Evolutionary conservation across 1,140 invertebrate genomes (phyloP).

Genomic region (Epicauta chinensis): DNA sequence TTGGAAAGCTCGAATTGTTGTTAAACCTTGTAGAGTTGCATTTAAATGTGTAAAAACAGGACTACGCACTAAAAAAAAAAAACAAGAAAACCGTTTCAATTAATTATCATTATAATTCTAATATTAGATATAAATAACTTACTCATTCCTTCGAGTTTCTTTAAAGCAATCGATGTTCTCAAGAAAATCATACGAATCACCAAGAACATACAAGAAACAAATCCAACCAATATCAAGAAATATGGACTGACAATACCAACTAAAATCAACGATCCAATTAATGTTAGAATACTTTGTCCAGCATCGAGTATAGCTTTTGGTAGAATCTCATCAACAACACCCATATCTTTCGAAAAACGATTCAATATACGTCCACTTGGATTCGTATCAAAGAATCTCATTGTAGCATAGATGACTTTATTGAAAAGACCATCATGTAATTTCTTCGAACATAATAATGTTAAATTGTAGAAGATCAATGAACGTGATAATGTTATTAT

Average conservation of each 20-base stretch:
- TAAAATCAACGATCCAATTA: conserved; percentile 49
- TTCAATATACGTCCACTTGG: conserved; percentile 42
- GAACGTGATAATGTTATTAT: conserved; percentile 46
- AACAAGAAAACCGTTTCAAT: no score
- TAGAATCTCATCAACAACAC: background rate
- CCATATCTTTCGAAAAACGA: background rate
- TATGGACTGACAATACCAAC: conserved; percentile 56
- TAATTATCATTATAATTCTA: background rate
- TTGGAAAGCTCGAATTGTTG: conserved; percentile 69
- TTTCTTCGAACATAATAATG: conserved; percentile 47
- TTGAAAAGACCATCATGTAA: conserved; percentile 80
- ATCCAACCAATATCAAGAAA: conserved; percentile 53
- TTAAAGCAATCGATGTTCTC: conserved; percentile 56
- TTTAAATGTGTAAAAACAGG: conserved; percentile 79
- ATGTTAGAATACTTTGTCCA: conserved; percentile 48
- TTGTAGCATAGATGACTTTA: conserved; percentile 71
- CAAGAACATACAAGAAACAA: conserved; percentile 52
- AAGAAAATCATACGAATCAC: conserved; percentile 54
- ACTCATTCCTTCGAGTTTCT: conserved; percentile 59
- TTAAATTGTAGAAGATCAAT: conserved; percentile 56
- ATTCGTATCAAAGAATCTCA: conserved; percentile 86
- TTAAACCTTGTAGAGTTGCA: conserved; percentile 69
- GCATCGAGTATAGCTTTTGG: conserved; percentile 62
- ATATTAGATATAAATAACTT: conserved; percentile 27
- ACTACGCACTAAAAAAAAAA: conserved; percentile 54